Evolutionary conservation across 2,888 invertebrate species (phyloP).

Genomic region (Busseola fusca): DNA sequence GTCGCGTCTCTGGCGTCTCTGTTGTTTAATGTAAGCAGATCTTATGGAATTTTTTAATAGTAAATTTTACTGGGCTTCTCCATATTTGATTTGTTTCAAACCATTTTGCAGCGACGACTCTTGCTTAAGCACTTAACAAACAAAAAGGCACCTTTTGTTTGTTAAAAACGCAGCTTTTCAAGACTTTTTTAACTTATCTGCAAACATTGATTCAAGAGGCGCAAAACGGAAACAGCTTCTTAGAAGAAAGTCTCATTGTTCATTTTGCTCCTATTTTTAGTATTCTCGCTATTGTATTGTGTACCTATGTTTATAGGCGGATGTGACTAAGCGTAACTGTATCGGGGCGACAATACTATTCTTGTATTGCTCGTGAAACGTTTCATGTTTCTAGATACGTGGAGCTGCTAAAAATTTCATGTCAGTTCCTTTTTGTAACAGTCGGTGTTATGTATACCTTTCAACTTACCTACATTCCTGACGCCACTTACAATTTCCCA

Average conservation of each 20-base stretch:
- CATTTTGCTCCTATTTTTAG: conserved; percentile 69
- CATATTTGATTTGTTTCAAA: background rate
- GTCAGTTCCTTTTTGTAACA: conserved; percentile 49
- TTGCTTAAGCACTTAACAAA: too few relatives aligned
- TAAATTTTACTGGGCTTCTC: background rate
- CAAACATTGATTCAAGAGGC: conserved; percentile 44
- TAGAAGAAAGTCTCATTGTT: conserved; percentile 71
- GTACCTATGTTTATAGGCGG: conserved; percentile 72
- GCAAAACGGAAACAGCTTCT: conserved; percentile 53
- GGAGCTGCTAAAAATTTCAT: conserved; percentile 47
- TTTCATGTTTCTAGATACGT: conserved; percentile 59
- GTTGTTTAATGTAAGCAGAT: background rate
- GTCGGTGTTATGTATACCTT: conserved; percentile 23
- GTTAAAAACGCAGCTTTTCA: background rate
- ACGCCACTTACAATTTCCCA: conserved; percentile 34
- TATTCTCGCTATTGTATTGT: conserved; percentile 69
- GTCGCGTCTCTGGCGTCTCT: background rate
- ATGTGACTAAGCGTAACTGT: conserved; percentile 78
- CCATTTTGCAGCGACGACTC: background rate
- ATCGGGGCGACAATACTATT: conserved; percentile 77
- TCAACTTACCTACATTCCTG: conserved; percentile 22
- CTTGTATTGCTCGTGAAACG: conserved; percentile 70
- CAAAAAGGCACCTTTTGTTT: background rate
- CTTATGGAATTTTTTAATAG: background rate
- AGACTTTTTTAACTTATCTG: conserved; percentile 4